Evolutionary conservation across 2,113 vertebrate species (phyloP).

Genomic region (Semicossyphus pulcher): DNA sequence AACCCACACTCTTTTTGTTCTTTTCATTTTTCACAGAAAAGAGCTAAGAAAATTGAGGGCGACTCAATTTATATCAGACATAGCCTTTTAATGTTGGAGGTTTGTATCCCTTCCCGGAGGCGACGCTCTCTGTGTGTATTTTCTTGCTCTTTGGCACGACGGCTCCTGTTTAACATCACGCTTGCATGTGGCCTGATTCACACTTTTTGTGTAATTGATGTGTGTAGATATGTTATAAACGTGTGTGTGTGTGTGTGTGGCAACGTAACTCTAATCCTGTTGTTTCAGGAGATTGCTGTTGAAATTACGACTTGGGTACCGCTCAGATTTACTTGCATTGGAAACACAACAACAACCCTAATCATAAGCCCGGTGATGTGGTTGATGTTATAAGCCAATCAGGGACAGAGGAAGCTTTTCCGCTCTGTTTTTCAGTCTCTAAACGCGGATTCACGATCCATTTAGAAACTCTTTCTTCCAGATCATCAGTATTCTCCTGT

Average conservation of each 20-base stretch:
- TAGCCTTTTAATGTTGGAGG: slow-evolving; percentile 99
- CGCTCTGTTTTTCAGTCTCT: neutral
- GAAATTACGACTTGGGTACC: slow-evolving; percentile 68
- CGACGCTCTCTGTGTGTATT: slow-evolving; percentile 55
- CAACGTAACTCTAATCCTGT: slow-evolving; percentile 40
- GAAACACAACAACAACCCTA: neutral
- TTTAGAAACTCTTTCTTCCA: neutral
- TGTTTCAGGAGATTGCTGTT: slow-evolving; percentile 71
- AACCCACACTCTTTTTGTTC: slow-evolving; percentile 72
- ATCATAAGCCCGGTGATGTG: neutral
- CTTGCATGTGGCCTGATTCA: slow-evolving; percentile 74
- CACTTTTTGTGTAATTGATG: slow-evolving; percentile 30
- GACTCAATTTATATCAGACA: slow-evolving; percentile 99
- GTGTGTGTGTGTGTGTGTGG: slow-evolving; percentile 35
- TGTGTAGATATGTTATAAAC: slow-evolving; percentile 33
- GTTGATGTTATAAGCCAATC: neutral
- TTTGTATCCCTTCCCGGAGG: slow-evolving; percentile 93
- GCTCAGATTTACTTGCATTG: slow-evolving; percentile 13
- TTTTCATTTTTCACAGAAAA: slow-evolving; percentile 94
- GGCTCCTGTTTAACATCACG: slow-evolving; percentile 68
- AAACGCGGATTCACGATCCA: neutral
- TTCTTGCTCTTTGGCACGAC: slow-evolving; percentile 86
- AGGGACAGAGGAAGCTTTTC: neutral
- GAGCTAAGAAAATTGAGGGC: slow-evolving; percentile 97
- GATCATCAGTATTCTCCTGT: slow-evolving; percentile 71